phyloP scores from a whole-genome alignment of 2,797 vertebrate species.

The Schizopygopsis pylzovi region DNA sequence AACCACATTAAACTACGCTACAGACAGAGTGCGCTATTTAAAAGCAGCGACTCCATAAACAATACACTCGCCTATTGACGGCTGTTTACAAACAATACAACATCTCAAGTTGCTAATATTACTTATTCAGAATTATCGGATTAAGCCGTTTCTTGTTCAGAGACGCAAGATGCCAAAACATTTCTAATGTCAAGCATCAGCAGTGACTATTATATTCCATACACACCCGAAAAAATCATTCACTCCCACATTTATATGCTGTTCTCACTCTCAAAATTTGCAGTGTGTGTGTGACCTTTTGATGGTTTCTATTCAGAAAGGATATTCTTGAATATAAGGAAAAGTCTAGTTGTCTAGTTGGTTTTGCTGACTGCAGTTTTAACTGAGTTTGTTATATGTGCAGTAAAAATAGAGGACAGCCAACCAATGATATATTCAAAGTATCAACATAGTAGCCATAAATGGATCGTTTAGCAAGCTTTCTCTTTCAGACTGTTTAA shows the following conservation, averaged over 20 bases:
- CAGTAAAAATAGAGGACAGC: constrained; percentile 1
- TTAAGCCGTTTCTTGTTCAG: background rate
- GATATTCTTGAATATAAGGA: background rate
- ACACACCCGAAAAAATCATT: background rate
- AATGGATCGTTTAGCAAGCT: background rate
- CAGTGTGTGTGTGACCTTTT: background rate
- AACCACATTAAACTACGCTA: constrained; percentile 13
- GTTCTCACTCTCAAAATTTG: background rate
- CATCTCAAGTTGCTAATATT: background rate
- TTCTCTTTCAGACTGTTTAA: background rate
- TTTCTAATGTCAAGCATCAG: background rate
- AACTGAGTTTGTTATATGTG: background rate
- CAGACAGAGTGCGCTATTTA: background rate
- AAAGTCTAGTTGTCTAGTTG: background rate
- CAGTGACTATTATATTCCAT: background rate
- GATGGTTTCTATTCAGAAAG: background rate
- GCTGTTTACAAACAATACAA: background rate
- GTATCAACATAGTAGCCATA: background rate
- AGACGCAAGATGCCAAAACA: background rate
- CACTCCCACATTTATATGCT: background rate
- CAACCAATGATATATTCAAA: background rate
- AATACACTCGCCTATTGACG: background rate
- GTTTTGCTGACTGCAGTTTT: constrained; percentile 1
- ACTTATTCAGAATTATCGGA: background rate
- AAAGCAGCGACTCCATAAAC: background rate